A percentile compares a stretch with the other conserved stretches of the same genome.
These are phyloP conservation scores for Heterohyrax brucei DNA, from an alignment of 2,797 vertebrate genomes.

Conservation along the genomic window DNA sequence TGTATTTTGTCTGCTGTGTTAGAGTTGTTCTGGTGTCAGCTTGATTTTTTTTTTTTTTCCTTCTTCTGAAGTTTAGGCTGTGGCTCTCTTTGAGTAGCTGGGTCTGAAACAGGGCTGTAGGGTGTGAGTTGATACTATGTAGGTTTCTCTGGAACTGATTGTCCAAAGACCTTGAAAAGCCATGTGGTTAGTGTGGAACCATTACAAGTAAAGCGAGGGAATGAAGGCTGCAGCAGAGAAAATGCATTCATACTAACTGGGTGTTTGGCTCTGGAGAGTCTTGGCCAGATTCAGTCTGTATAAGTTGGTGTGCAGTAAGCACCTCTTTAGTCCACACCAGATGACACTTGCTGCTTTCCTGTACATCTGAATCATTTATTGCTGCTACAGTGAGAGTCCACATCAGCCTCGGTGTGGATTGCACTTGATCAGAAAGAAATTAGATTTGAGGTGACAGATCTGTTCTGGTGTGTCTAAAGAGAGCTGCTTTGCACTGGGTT, in stretches of 20 bases:
- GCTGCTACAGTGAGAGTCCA: slow-evolving; percentile 8
- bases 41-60: neutral
- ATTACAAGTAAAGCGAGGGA: neutral
- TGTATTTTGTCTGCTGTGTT: neutral
- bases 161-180: neutral
- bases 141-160: neutral
- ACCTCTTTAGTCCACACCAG: neutral
- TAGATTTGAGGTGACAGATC: slow-evolving; percentile 27
- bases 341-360: neutral
- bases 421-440: slow-evolving; percentile 59
- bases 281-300: neutral
- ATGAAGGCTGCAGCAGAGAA: neutral
- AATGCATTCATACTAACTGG: neutral
- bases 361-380: neutral
- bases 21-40: neutral
- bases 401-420: neutral
- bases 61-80: neutral
- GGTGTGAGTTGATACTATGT: neutral
- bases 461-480: neutral
- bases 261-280: neutral
- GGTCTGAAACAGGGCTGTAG: neutral
- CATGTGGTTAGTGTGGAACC: neutral
- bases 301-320: neutral
- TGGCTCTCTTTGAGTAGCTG: slow-evolving; percentile 24
- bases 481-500: neutral